Conservation (phyloP, 2,888 invertebrate species). For the Diabrotica balteata region DNA sequence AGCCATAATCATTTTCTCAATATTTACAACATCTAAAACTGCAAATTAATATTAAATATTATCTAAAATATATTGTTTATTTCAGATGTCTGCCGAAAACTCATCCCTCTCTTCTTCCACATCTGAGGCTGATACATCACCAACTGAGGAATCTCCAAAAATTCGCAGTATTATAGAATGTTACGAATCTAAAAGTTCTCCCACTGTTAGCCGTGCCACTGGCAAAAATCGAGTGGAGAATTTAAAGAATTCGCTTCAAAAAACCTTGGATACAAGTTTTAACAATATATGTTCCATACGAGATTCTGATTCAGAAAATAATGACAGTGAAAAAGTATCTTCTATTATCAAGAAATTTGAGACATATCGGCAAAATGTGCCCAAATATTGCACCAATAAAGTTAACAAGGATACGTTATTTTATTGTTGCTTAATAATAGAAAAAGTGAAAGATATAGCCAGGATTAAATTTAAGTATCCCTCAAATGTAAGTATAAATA, state of each 20-base stretch:
- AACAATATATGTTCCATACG: slow-evolving; percentile 30
- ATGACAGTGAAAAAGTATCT: slow-evolving; percentile 39
- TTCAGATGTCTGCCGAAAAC: slow-evolving; percentile 47
- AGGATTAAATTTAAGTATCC: slow-evolving; percentile 78
- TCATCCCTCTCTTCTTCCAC: slow-evolving; percentile 55
- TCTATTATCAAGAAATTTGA: slow-evolving; percentile 53
- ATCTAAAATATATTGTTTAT: slow-evolving; percentile 2
- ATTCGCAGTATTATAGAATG: slow-evolving; percentile 53
- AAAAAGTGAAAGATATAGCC: slow-evolving; percentile 70
- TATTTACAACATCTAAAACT: too few relatives aligned
- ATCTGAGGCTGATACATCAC: slow-evolving; percentile 60
- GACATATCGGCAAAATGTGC: slow-evolving; percentile 61
- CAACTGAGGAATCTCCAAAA: slow-evolving; percentile 52
- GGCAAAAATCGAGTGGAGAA: slow-evolving; percentile 45
- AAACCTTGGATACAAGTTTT: slow-evolving; percentile 50
- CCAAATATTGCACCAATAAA: slow-evolving; percentile 68
- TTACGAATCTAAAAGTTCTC: slow-evolving; percentile 47
- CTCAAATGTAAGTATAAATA: slow-evolving; percentile 63
- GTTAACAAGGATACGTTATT: slow-evolving; percentile 62
- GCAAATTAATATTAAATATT: neutral
- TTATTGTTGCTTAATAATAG: slow-evolving; percentile 73
- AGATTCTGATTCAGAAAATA: slow-evolving; percentile 41
- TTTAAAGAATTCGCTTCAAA: slow-evolving; percentile 46
- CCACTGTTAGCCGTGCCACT: slow-evolving; percentile 19
- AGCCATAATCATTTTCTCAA: too few relatives aligned